These are phyloP conservation scores for Cryptus armator DNA, from an alignment of 2,888 invertebrate genomes.

Conservation along the genomic window DNA sequence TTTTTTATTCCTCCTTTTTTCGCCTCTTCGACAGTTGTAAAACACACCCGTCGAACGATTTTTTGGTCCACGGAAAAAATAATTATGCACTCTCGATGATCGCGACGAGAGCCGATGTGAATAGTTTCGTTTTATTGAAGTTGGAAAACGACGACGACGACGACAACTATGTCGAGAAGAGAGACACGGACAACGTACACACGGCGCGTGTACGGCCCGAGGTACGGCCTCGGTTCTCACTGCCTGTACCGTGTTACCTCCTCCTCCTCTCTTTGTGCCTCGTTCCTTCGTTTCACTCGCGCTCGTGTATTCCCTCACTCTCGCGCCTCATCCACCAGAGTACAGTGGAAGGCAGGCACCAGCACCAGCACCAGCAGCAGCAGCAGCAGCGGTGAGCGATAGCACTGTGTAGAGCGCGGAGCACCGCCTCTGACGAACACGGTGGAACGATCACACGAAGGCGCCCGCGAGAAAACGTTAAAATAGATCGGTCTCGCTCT, in stretches of 20 bases:
- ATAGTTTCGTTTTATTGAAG: slow-evolving; percentile 52
- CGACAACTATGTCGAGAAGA: slow-evolving; percentile 24
- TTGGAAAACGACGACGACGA: slow-evolving; percentile 36
- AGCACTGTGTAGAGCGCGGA: slow-evolving; percentile 59
- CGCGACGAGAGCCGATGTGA: slow-evolving; percentile 4
- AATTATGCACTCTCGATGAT: slow-evolving; percentile 7
- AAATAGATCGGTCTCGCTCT: slow-evolving; percentile 75
- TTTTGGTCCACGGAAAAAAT: slow-evolving; percentile 17
- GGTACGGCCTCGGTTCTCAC: slow-evolving; percentile 62
- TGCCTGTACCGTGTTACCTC: slow-evolving; percentile 58
- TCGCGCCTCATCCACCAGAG: slow-evolving; percentile 39
- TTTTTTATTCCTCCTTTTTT: slow-evolving; percentile 6
- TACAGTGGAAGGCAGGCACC: background rate
- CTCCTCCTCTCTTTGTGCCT: slow-evolving; percentile 37
- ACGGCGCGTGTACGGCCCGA: slow-evolving; percentile 56
- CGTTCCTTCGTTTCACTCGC: slow-evolving; percentile 52
- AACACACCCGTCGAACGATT: slow-evolving; percentile 5
- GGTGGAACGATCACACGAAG: slow-evolving; percentile 33
- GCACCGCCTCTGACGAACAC: slow-evolving; percentile 67
- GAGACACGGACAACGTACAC: slow-evolving; percentile 44
- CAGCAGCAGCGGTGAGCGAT: slow-evolving; percentile 51
- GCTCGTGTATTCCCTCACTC: slow-evolving; percentile 32
- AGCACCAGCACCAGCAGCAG: background rate
- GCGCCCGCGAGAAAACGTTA: slow-evolving; percentile 73
- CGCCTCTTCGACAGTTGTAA: background rate